Conservation (phyloP, 2,888 invertebrate genomes). For the Erebia ligea region DNA sequence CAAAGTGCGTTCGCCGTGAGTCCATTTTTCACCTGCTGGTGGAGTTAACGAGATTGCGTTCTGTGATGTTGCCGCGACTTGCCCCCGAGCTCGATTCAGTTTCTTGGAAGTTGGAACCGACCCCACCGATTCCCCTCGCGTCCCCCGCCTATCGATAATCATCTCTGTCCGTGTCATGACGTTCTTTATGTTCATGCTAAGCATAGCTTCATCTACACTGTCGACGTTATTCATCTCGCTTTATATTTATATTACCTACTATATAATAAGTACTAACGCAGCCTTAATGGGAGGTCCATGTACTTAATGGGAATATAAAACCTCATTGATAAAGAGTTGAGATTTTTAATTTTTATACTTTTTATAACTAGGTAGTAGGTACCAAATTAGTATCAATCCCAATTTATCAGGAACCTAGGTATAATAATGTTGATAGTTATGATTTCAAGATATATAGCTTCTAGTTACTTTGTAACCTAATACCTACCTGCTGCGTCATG, state of each 20-base stretch:
- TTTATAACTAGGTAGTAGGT: too few relatives aligned
- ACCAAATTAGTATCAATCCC: too few relatives aligned
- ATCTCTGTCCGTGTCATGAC: constrained; percentile 52
- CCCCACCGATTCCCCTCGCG: constrained; percentile 44
- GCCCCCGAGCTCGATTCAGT: constrained; percentile 65
- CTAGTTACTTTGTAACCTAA: neutral
- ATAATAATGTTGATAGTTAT: too few relatives aligned
- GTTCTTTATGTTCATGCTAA: constrained; percentile 46
- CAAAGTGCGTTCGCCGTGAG: constrained; percentile 53
- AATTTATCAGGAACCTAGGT: too few relatives aligned
- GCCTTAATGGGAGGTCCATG: neutral
- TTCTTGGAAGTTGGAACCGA: constrained; percentile 79
- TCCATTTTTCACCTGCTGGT: constrained; percentile 68
- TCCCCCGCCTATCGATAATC: constrained; percentile 59
- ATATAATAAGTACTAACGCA: constrained; percentile 1
- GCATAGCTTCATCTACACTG: constrained; percentile 26
- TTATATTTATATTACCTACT: too few relatives aligned
- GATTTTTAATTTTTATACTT: too few relatives aligned
- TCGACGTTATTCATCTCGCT: constrained; percentile 26
- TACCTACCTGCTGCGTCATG: neutral
- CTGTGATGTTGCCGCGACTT: constrained; percentile 76
- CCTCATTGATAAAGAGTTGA: too few relatives aligned
- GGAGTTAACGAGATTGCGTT: constrained; percentile 71
- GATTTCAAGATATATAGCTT: too few relatives aligned
- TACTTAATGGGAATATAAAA: too few relatives aligned